Evolutionary conservation across 2,797 vertebrate genomes (phyloP), one percentile per base, ranked within the genome.

Genomic region (Falco peregrinus): DNA sequence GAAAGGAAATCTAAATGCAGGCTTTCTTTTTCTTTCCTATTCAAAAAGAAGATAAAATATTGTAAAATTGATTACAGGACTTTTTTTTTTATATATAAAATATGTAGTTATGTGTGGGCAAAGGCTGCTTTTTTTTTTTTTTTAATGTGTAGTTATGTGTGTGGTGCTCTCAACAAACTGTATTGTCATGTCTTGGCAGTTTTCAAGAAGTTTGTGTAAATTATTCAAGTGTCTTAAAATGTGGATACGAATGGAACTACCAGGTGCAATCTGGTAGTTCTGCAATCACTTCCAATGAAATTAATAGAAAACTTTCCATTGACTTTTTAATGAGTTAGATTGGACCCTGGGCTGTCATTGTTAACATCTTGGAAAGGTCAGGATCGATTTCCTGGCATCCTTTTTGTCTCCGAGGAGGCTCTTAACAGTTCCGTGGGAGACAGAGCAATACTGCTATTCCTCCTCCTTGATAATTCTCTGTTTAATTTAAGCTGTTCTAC

Each of bases 301-400:
- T 91, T 53, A 96, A 74, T 84, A 90, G 87, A 85, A 96, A 75
- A 93, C 68, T 91, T 95, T 91, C 75, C 59, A 61, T 11, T 73
- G 92, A 83, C 71, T 94, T 70, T 50, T 80, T 91, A 95, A 91
- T 91, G 92, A 93, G 53, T 93, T 90, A 60, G 68, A 75, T 45
- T 90, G 71, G 75, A 64, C 78, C 81, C 92, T 80, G 39, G 39
- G 41, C 84, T 91, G 81, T 90, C 81, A 71, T 63, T 92, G 84
- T 64, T 95, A 39, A 80, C 24, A 50, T 71, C 57, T 92, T 8
- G 19, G 81, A 95, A 96, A 93, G 94, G 88, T 93, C 93, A 76
- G 45, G 26, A 94, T 96, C 5, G 79, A 94, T 96, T 95, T 96
- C 65, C 63, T 94, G 90, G 51, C 88, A 92, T 85, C 37, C 16